These are phyloP conservation scores for Itoplectis maculator DNA, from an alignment of 2,888 invertebrate genomes.

Conservation along the genomic window DNA sequence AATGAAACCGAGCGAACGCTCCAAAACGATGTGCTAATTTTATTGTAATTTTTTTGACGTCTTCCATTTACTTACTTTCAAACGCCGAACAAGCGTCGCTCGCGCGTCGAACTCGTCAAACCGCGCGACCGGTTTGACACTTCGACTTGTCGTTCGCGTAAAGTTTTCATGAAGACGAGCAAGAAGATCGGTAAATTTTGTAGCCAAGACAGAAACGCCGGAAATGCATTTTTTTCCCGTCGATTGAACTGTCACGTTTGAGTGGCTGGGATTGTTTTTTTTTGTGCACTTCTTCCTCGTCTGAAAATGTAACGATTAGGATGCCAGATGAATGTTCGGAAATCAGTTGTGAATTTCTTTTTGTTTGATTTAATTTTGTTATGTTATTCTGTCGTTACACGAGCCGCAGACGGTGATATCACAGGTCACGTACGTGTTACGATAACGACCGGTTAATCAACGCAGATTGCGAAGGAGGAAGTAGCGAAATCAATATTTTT, in stretches of 20 bases:
- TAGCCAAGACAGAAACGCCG: neutral
- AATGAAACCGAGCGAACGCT: neutral
- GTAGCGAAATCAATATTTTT: neutral
- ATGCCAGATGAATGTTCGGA: neutral
- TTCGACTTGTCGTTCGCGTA: neutral
- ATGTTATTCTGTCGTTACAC: no score
- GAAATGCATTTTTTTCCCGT: neutral
- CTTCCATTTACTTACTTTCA: neutral
- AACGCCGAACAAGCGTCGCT: neutral
- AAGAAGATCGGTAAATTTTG: neutral
- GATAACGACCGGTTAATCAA: neutral
- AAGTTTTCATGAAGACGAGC: neutral
- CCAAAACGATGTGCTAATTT: neutral
- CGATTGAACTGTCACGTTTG: neutral
- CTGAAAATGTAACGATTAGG: neutral
- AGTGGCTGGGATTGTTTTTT: neutral
- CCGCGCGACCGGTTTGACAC: neutral
- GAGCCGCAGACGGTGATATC: neutral
- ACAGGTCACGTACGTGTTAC: neutral
- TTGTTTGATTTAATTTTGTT: no score
- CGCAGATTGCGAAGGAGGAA: slow-evolving; percentile 16
- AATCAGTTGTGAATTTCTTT: neutral
- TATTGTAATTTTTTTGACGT: neutral
- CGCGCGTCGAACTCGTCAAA: neutral
- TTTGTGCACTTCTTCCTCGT: neutral